phyloP scores from a whole-genome alignment of 2,888 invertebrate genomes.

The Deilephila porcellus region DNA sequence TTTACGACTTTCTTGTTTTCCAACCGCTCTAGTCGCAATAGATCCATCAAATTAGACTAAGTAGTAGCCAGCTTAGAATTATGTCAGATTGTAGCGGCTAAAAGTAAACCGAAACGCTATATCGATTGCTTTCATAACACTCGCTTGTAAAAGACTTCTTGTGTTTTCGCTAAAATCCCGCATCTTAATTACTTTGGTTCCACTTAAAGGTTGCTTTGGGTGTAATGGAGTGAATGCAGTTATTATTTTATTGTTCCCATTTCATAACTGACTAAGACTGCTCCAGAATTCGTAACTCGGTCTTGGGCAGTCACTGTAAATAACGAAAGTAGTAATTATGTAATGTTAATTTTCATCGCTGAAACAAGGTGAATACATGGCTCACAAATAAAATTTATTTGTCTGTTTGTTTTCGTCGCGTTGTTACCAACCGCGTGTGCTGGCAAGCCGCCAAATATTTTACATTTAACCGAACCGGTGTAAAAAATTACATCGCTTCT shows the following conservation, averaged over 20 bases:
- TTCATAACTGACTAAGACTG: not conserved
- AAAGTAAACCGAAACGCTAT: constrained; percentile 2
- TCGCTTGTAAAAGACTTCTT: constrained; percentile 23
- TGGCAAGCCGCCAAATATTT: constrained; percentile 65
- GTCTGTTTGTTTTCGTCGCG: constrained; percentile 49
- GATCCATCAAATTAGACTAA: constrained; percentile 26
- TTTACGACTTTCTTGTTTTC: constrained; percentile 24
- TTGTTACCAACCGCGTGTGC: constrained; percentile 56
- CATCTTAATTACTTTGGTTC: not conserved
- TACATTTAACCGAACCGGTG: constrained; percentile 50
- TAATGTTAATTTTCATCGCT: constrained; percentile 10
- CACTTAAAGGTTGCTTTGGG: not conserved
- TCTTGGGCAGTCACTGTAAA: not conserved
- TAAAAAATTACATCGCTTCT: constrained; percentile 37
- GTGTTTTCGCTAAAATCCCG: constrained; percentile 7
- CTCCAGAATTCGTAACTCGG: not conserved
- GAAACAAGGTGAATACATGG: constrained; percentile 20
- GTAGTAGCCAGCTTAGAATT: constrained; percentile 14
- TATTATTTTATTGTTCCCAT: constrained; percentile 1
- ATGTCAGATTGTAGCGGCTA: not conserved
- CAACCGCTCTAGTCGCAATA: constrained; percentile 1
- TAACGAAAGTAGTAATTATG: not conserved
- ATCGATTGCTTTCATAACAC: constrained; percentile 15
- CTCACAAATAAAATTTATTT: constrained; percentile 43
- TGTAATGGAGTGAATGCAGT: constrained; percentile 2